A percentile compares a stretch with the other conserved stretches of the same genome.
phyloP scores from a whole-genome alignment of 2,797 vertebrate species.

The Onychomys arenicola region DNA sequence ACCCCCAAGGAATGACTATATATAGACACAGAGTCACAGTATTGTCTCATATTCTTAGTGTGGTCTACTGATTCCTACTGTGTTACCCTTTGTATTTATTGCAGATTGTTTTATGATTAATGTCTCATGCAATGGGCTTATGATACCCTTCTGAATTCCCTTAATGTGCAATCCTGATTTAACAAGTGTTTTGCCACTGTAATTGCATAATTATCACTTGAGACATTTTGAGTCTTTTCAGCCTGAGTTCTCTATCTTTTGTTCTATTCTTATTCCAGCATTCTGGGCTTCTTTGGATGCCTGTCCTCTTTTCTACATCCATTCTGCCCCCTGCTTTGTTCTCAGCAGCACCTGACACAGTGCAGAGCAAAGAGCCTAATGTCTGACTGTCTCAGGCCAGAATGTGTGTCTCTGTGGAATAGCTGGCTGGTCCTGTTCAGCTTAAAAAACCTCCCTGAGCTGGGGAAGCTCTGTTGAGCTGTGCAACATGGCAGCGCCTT shows the following conservation, averaged over 20 bases:
- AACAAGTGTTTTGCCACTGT: neutral
- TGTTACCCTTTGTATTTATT: neutral
- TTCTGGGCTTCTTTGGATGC: neutral
- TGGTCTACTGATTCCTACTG: neutral
- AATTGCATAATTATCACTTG: neutral
- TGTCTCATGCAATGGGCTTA: neutral
- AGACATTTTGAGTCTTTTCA: neutral
- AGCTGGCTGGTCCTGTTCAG: neutral
- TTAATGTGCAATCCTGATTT: neutral
- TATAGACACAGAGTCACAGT: neutral
- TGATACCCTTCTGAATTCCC: neutral
- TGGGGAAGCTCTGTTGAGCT: neutral
- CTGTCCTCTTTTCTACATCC: neutral
- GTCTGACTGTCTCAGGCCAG: too few species aligned
- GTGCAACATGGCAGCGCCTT: neutral
- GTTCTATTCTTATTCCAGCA: neutral
- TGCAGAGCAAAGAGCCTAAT: neutral
- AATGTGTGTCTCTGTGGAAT: fast-evolving
- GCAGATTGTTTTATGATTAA: neutral
- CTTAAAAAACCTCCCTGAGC: neutral
- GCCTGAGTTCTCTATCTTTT: neutral
- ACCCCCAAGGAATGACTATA: neutral
- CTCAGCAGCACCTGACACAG: neutral
- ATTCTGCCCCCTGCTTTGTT: neutral
- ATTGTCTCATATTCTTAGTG: neutral